A percentile compares a stretch with the other conserved stretches of the same genome.
phyloP scores from a whole-genome alignment of 2,888 invertebrate genomes.

The Dryadula phaetusa region DNA sequence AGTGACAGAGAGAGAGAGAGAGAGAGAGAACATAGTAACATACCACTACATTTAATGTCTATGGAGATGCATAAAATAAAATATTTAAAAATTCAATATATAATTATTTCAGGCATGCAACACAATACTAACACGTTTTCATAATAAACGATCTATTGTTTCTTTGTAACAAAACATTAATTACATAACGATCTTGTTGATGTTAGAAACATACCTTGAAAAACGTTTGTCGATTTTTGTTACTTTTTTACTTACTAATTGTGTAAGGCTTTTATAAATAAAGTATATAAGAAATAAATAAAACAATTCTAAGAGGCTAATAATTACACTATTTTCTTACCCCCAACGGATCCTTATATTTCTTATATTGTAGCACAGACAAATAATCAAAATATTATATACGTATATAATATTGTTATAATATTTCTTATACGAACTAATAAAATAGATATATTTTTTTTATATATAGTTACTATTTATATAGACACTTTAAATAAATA shows the following conservation, averaged over 20 bases:
- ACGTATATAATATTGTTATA: neutral
- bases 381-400: slow-evolving; percentile 28
- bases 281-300: neutral
- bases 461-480: too few species aligned
- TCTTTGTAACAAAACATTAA: slow-evolving; percentile 1
- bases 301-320: slow-evolving; percentile 23
- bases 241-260: neutral
- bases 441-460: too few species aligned
- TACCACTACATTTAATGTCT: too few species aligned
- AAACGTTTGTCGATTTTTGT: neutral
- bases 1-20: too few species aligned
- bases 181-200: neutral
- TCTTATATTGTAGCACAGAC: slow-evolving; percentile 37
- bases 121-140: neutral
- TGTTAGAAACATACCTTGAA: neutral
- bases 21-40: too few species aligned
- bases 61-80: neutral
- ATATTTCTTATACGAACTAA: neutral
- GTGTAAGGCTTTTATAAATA: neutral
- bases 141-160: slow-evolving; percentile 5
- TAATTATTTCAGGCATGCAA: slow-evolving; percentile 1
- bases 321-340: slow-evolving; percentile 35
- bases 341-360: slow-evolving; percentile 32
- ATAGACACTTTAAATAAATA: too few species aligned
- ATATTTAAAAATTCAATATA: neutral